Conservation (phyloP, 1,140 invertebrate species). For the Listronotus oregonensis region DNA sequence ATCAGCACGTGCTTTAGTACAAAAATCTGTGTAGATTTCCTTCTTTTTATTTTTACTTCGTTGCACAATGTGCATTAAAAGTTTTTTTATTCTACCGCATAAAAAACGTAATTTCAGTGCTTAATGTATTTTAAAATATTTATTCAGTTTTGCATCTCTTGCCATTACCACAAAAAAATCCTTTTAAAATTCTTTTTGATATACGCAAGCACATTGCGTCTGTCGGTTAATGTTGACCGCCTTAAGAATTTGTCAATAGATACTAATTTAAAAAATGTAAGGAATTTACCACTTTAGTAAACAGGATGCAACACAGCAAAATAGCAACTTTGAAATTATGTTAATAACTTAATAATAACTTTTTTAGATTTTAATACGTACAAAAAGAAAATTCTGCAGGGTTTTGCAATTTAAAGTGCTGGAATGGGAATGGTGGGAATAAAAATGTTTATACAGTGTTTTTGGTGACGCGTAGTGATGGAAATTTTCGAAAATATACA, state of each 20-base stretch:
- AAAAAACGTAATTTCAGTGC: neutral
- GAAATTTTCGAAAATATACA: too few species aligned
- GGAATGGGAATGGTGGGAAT: too few species aligned
- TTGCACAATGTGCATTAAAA: neutral
- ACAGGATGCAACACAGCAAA: neutral
- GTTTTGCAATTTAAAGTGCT: too few species aligned
- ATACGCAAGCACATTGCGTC: conserved; percentile 18
- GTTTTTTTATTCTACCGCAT: neutral
- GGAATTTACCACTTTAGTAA: neutral
- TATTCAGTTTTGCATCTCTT: conserved; percentile 17
- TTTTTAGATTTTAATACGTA: too few species aligned
- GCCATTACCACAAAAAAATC: conserved; percentile 12
- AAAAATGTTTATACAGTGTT: too few species aligned
- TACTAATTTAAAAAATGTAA: neutral
- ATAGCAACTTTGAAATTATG: neutral
- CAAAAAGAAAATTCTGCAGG: too few species aligned
- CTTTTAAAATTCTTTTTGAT: conserved; percentile 25
- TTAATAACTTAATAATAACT: too few species aligned
- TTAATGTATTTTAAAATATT: conserved; percentile 19
- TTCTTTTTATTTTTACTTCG: too few species aligned
- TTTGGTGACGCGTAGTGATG: too few species aligned
- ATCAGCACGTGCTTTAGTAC: too few species aligned
- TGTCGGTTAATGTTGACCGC: neutral
- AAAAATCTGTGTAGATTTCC: too few species aligned
- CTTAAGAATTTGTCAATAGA: conserved; percentile 18